Evolutionary conservation across 2,888 invertebrate genomes (phyloP).

Genomic region (Rhopalosiphum nymphaeae): DNA sequence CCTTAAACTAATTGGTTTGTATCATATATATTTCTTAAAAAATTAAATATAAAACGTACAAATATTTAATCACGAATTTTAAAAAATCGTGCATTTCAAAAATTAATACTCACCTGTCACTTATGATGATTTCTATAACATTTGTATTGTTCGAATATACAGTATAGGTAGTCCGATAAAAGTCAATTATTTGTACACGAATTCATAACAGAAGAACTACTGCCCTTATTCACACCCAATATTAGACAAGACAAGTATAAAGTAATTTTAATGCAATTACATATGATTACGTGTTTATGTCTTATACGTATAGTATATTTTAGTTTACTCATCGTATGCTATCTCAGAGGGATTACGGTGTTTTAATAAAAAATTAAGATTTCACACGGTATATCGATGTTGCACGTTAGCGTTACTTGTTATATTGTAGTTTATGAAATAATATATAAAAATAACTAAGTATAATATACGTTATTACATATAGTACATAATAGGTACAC

Average conservation of each 20-base stretch:
- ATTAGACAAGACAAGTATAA: background rate
- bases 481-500: no score
- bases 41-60: background rate
- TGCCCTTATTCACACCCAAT: background rate
- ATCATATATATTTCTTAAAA: background rate
- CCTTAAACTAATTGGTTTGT: background rate
- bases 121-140: background rate
- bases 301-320: background rate
- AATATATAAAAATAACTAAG: no score
- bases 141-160: background rate
- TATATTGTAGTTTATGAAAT: no score
- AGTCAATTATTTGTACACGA: background rate
- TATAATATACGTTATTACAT: no score
- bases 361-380: background rate
- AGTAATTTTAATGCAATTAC: background rate
- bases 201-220: background rate
- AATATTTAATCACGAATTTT: background rate
- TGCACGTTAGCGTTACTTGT: no score
- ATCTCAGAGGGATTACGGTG: background rate
- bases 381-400: no score
- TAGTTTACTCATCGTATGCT: background rate
- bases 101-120: background rate
- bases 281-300: background rate
- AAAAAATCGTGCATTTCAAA: background rate
- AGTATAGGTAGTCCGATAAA: background rate